Evolutionary conservation across 2,113 vertebrate species (phyloP).

Genomic region (Symphodus melops): DNA sequence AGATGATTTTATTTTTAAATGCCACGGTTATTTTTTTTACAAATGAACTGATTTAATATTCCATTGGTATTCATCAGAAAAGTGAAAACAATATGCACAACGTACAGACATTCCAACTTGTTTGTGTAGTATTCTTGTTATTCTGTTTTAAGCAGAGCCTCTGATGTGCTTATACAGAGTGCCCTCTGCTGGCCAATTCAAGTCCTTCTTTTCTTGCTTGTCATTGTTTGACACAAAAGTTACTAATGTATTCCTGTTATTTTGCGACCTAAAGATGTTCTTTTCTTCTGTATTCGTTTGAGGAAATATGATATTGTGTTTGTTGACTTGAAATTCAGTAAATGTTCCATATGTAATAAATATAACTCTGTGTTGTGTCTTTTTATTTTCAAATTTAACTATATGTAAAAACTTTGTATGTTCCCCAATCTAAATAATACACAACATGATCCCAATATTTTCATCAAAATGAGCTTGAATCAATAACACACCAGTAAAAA

Average conservation of each 20-base stretch:
- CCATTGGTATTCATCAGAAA: constrained; percentile 17
- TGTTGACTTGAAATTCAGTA: constrained; percentile 14
- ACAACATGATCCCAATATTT: background rate
- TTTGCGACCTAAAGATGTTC: background rate
- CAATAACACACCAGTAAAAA: background rate
- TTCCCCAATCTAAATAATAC: background rate
- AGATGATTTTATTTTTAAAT: constrained; percentile 30
- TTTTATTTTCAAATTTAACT: background rate
- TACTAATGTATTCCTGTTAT: constrained; percentile 16
- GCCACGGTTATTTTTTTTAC: constrained; percentile 20
- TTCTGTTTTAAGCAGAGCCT: background rate
- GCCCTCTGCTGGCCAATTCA: constrained; percentile 54
- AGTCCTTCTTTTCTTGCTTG: background rate
- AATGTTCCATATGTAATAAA: constrained; percentile 2
- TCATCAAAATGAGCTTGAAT: background rate
- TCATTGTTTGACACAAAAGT: background rate
- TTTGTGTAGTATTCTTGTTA: background rate
- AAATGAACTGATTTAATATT: background rate
- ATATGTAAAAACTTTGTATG: background rate
- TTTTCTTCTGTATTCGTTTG: background rate
- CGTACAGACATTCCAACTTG: constrained; percentile 32
- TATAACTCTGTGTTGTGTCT: background rate
- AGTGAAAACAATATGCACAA: constrained; percentile 19
- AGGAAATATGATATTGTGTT: background rate
- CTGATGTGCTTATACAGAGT: constrained; percentile 2